These are phyloP conservation scores for Mormyrops boulengeri DNA, from an alignment of 2,797 vertebrate genomes.

Conservation along the genomic window DNA sequence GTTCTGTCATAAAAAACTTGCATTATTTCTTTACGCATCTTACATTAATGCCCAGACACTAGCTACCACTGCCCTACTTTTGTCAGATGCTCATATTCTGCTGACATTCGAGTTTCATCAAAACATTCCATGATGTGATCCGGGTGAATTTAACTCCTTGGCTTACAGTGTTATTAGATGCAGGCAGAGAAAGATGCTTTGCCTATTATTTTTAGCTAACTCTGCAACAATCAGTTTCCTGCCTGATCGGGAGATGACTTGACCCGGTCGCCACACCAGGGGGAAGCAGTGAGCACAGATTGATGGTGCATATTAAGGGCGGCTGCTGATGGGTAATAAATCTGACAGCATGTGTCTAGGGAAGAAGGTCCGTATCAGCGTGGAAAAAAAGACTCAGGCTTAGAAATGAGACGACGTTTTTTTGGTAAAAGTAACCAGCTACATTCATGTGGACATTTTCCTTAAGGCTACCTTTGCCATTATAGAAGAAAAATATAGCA, in stretches of 20 bases:
- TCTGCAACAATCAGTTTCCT: not conserved
- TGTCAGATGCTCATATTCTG: not conserved
- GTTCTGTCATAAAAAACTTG: not conserved
- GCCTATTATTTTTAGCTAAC: not conserved
- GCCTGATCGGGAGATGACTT: not conserved
- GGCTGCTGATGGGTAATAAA: not conserved
- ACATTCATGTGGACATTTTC: not conserved
- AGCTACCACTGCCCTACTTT: not conserved
- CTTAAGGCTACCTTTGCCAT: not conserved
- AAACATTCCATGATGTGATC: not conserved
- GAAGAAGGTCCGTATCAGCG: not conserved
- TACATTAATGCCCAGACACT: not conserved
- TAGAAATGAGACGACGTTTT: not conserved
- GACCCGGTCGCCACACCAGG: not conserved
- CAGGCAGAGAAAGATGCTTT: not conserved
- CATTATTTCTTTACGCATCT: not conserved
- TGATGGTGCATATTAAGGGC: not conserved
- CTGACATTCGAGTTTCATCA: not conserved
- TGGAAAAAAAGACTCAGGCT: not conserved
- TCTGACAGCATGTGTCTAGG: not conserved
- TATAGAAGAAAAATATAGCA: not conserved
- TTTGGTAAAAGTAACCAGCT: not conserved
- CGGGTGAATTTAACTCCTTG: not conserved
- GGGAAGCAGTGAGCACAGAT: conserved; percentile 10
- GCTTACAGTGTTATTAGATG: not conserved